A percentile compares a stretch with the other conserved stretches of the same genome.
Conservation (phyloP, 2,888 invertebrate genomes). For the Drosophila mettleri region DNA sequence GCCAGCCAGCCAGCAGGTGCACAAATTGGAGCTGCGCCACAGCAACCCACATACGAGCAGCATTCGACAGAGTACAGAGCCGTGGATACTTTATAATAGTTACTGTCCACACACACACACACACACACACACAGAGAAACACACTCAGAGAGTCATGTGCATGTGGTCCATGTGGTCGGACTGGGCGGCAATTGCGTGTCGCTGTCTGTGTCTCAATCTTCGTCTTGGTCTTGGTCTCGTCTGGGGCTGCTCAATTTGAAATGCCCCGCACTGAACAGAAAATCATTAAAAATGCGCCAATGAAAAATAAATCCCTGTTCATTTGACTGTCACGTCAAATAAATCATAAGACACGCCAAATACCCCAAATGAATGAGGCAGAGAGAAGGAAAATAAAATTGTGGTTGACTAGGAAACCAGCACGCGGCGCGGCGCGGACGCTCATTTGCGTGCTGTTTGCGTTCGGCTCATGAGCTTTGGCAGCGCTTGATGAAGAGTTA, state of each 20-base stretch:
- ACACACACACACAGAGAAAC: neutral
- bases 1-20: slow-evolving; percentile 75
- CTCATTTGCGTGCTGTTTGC: slow-evolving; percentile 58
- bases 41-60: slow-evolving; percentile 46
- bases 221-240: slow-evolving; percentile 36
- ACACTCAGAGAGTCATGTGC: too few species aligned
- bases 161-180: slow-evolving; percentile 4
- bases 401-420: slow-evolving; percentile 36
- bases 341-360: slow-evolving; percentile 77
- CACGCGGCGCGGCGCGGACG: slow-evolving; percentile 22
- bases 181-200: slow-evolving; percentile 62
- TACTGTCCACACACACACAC: slow-evolving; percentile 8
- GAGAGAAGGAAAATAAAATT: neutral
- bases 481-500: slow-evolving; percentile 67
- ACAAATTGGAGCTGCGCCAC: slow-evolving; percentile 56
- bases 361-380: slow-evolving; percentile 36
- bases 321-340: slow-evolving; percentile 80
- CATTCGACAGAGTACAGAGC: slow-evolving; percentile 6
- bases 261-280: slow-evolving; percentile 51
- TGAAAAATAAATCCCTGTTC: slow-evolving; percentile 78
- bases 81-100: slow-evolving; percentile 1
- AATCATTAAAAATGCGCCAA: slow-evolving; percentile 75
- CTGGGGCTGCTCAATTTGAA: slow-evolving; percentile 49
- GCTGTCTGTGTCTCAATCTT: slow-evolving; percentile 39
- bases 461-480: slow-evolving; percentile 26